phyloP scores from a whole-genome alignment of 2,113 vertebrate genomes.

The Oncorhynchus gorbuscha region DNA sequence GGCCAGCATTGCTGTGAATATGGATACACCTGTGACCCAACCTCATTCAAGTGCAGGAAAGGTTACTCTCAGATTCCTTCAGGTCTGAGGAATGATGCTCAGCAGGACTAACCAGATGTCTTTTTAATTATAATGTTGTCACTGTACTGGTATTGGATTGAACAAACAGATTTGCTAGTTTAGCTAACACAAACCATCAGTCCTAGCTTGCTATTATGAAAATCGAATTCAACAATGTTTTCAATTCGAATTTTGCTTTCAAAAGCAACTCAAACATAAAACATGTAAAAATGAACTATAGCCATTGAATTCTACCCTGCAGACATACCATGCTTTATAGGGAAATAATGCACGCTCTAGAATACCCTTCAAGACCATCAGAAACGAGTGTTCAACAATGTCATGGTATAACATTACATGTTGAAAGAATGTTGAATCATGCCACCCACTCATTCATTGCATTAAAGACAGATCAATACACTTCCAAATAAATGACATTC shows the following conservation, averaged over 20 bases:
- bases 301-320: no score
- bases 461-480: background rate
- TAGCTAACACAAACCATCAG: no score
- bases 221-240: no score
- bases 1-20: constrained; percentile 66
- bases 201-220: no score
- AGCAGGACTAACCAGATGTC: background rate
- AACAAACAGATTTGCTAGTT: no score
- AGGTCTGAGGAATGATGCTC: constrained; percentile 2
- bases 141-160: background rate
- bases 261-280: no score
- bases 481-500: background rate
- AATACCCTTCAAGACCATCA: no score
- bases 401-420: background rate
- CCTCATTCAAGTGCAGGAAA: constrained; percentile 41
- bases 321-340: background rate
- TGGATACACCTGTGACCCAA: constrained; percentile 54
- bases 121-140: background rate
- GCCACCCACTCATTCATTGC: background rate
- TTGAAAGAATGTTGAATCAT: background rate
- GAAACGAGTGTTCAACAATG: no score
- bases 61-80: constrained; percentile 34
- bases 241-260: no score
- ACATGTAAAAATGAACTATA: no score
- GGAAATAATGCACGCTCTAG: no score